Base-by-base conservation (phyloP, 2,888 invertebrate genomes). In the Drosophila cracens region DNA sequence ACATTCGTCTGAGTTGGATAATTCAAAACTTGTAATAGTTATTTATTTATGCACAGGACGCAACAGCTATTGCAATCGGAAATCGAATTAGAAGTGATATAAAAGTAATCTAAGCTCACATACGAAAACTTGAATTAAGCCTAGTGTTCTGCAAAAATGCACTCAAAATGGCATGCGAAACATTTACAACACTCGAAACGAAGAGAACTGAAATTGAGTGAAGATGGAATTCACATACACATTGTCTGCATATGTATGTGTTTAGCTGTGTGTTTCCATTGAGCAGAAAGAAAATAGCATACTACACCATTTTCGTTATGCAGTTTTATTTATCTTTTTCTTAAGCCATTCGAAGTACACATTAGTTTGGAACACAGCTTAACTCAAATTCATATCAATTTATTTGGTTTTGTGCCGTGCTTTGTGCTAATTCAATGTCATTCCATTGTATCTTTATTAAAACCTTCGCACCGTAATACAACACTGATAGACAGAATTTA, bases 1-100 rank as follows among this genome's bases (percentile, higher is more conserved):
- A 13, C 33, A 27, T 36, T 74, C 48, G 11, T 74, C 75, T 3
- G 54, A 53, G 70, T 63, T 70, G 38, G 68, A 53, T 79, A 79
- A 74, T n/a, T 8, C 29, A 10, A 10, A 38, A 31, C 36, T 56
- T 16, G 0, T 27, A 56, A 62, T 53, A 48, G n/a, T 16, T 48
- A 43, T 48, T 53, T 34, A 29, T 51, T 29, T 51, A 31, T 36
- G 52, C 53, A 1, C 36, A 16, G 68, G 31, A 54, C 36, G 69
- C 69, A 69, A 29, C 29, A 65, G 54, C 34, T 5, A 27, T 27
- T 27, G 27, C 27, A 4, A 27, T 25, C 25, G 25, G 25, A 25
- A 25, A 25, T 25, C 25, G 25, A 25, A 25, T 25, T 25, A 25
- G 25, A 25, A 25, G 2, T 25, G 2, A 25, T 25, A 25, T 25